Percentiles rank a stretch among this genome's conserved stretches.
Conservation (phyloP, 37 sponge, comb jelly and placozoan species). For the Mnemiopsis leidyi region DNA sequence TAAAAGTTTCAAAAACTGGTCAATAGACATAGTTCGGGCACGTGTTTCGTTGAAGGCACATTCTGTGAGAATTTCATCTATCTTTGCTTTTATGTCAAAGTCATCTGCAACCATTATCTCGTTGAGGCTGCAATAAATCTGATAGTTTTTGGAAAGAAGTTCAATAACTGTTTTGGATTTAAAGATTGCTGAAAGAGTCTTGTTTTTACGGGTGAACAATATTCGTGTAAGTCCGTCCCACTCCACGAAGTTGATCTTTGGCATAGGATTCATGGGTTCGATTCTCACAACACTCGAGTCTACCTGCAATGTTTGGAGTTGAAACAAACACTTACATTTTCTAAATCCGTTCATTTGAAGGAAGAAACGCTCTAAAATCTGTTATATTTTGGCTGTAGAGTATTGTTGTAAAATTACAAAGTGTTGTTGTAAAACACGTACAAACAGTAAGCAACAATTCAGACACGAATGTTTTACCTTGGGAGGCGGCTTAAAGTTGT, state of each 20-base stretch:
- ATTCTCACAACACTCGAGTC: conserved; percentile 98
- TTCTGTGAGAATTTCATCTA: background rate
- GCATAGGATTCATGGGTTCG: conserved; percentile 88
- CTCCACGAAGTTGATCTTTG: conserved; percentile 89
- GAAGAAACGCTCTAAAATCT: too few relatives aligned
- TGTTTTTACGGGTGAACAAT: conserved; percentile 86
- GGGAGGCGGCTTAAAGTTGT: conserved; percentile 97
- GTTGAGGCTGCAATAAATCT: conserved; percentile 70
- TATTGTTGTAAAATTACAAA: too few relatives aligned
- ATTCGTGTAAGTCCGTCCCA: conserved; percentile 90
- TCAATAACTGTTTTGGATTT: conserved; percentile 81
- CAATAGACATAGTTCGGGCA: conserved; percentile 49
- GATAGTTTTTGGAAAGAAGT: conserved; percentile 83
- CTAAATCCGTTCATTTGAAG: too few relatives aligned
- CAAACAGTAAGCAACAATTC: too few relatives aligned
- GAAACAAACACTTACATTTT: too few relatives aligned
- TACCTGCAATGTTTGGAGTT: conserved; percentile 64
- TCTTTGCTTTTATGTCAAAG: conserved; percentile 20
- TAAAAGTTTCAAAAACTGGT: conserved; percentile 23
- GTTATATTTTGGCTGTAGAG: too few relatives aligned
- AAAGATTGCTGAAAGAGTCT: conserved; percentile 79
- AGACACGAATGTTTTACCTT: conserved; percentile 63
- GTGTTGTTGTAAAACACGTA: too few relatives aligned
- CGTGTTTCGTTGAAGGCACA: background rate
- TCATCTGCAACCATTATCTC: background rate